Percentiles rank a stretch among this genome's conserved stretches.
Conservation (phyloP, 2,113 vertebrate species). For the Sebastes schlegelii region DNA sequence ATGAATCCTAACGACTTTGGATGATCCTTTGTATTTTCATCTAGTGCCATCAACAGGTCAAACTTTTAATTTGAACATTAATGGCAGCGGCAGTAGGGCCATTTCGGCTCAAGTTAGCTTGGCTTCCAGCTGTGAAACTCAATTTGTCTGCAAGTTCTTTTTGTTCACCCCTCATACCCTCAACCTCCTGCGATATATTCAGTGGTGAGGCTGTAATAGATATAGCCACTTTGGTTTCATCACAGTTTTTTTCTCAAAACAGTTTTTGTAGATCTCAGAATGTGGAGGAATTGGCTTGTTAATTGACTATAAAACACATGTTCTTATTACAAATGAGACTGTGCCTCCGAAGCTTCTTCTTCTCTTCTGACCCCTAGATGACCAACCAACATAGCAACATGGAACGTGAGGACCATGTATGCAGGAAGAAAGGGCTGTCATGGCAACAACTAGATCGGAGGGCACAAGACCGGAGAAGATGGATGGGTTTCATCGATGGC, state of each 20-base stretch:
- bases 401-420: too few relatives aligned
- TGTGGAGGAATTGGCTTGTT: not conserved
- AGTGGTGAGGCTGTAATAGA: not conserved
- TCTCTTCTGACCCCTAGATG: too few relatives aligned
- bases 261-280: not conserved
- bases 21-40: not conserved
- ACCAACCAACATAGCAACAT: too few relatives aligned
- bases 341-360: too few relatives aligned
- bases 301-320: not conserved
- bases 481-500: too few relatives aligned
- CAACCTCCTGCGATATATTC: not conserved
- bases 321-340: not conserved
- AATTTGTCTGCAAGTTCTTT: not conserved
- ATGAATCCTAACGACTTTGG: not conserved
- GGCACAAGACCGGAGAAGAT: too few relatives aligned
- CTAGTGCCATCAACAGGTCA: not conserved
- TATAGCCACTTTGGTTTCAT: not conserved
- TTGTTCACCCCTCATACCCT: not conserved
- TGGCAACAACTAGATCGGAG: too few relatives aligned
- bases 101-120: not conserved
- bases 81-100: not conserved
- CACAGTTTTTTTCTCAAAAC: conserved; percentile 2
- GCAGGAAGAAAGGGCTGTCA: too few relatives aligned
- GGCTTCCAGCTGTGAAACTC: not conserved
- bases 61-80: not conserved